These are phyloP conservation scores for Saguinus midas DNA, from an alignment of 2,113 vertebrate species.

Conservation along the genomic window DNA sequence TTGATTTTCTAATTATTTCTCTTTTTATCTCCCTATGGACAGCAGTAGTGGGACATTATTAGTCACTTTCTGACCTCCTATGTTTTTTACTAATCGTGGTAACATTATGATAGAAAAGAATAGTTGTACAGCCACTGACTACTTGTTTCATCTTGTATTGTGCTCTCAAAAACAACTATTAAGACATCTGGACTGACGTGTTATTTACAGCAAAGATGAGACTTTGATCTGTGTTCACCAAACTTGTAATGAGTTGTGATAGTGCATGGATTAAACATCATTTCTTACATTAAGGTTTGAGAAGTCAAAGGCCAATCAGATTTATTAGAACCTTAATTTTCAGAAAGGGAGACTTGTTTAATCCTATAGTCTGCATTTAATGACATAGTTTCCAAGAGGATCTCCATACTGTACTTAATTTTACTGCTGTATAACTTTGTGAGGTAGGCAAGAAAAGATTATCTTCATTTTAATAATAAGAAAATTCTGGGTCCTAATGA, in stretches of 20 bases:
- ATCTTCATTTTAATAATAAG: background rate
- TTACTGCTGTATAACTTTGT: background rate
- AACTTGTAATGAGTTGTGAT: background rate
- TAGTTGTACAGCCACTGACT: background rate
- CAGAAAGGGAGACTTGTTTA: slow-evolving; percentile 19
- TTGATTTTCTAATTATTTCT: background rate
- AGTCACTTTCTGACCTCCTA: background rate
- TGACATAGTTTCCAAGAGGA: background rate
- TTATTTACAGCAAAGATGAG: background rate
- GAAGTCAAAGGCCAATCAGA: background rate
- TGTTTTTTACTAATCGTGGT: background rate
- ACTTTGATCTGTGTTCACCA: background rate
- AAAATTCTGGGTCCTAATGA: background rate
- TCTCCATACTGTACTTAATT: background rate
- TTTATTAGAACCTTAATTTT: background rate
- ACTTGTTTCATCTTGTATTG: background rate
- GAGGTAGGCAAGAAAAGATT: background rate
- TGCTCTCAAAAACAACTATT: background rate
- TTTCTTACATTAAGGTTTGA: background rate
- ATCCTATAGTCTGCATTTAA: slow-evolving; percentile 20
- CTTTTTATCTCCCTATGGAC: background rate
- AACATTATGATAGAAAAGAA: background rate
- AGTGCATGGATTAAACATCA: background rate
- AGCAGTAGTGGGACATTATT: background rate
- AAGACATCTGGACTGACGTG: background rate